Base-by-base conservation (phyloP, 92 coral and sea anemone genomes). In the Palythoa caribaeorum region DNA sequence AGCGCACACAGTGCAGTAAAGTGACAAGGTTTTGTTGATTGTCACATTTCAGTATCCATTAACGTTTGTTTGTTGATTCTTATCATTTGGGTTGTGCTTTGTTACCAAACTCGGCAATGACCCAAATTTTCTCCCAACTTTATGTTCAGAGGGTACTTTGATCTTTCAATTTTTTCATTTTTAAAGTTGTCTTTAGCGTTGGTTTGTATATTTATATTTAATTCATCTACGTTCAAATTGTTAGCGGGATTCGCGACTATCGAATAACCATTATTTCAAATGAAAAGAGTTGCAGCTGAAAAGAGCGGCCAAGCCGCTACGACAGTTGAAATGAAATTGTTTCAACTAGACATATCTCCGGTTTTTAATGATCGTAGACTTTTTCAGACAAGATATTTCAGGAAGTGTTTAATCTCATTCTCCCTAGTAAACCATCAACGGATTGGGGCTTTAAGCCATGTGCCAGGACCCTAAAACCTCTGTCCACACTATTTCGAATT, bases 11-110 rank as follows among this genome's bases (percentile, higher is more conserved):
- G 80, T 71, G 68, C 21, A 74, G 94, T 83, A 89, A 90, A 89
- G 79, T 94, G 95, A 94, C 95, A 94, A 75, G 90, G 92, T 88
- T 89, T 93, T 93, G 96, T 94, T 94, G 95, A 90, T 90, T 90
- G 94, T 94, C 98, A 93, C 91, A 78, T 89, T 84, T 87, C 90
- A 81, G 63, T 84, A 91, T 87, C 98, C 96, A 94, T 94, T 93
- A 91, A 91, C 88, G 94, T 70, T 93, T 90, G 91, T 87, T 94
- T 94, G 96, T 94, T 94, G 98, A 94, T 94, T 94, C 92, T 90
- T 93, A 89, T 91, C 93, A 63, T 90, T 87, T 94, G 54, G 63
- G 57, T 76, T 72, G 60, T 55, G 74, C 84, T 83, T 73, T 53
- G 89, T 85, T 73, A 75, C 87, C 85, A 10, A 11, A 35, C 39